Evolutionary conservation across 2,113 vertebrate species (phyloP).

Genomic region (Balaeniceps rex): DNA sequence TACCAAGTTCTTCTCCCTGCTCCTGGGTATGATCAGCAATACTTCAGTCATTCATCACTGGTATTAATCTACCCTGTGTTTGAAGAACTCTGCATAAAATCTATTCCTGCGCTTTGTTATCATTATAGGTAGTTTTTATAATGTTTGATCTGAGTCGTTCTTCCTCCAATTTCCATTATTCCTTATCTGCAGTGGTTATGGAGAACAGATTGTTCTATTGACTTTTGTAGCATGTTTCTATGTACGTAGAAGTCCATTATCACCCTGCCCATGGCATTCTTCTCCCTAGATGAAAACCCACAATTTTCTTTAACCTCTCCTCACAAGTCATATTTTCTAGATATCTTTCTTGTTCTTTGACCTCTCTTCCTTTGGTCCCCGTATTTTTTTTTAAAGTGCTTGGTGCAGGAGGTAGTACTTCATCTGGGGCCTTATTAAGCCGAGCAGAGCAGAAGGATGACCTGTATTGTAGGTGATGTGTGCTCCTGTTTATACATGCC

Average conservation of each 20-base stretch:
- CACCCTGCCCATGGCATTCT: not conserved
- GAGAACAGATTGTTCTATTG: not conserved
- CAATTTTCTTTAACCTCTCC: not conserved
- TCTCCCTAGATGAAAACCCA: not conserved
- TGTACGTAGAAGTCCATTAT: not conserved
- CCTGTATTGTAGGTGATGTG: not conserved
- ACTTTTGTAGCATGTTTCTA: not conserved
- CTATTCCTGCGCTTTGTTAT: not conserved
- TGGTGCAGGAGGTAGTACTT: not conserved
- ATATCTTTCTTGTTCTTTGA: not conserved
- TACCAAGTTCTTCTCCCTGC: not conserved
- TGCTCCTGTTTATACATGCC: not conserved
- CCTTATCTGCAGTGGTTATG: not conserved
- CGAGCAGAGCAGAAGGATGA: not conserved
- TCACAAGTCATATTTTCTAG: not conserved
- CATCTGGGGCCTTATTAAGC: not conserved
- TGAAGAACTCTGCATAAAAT: not conserved
- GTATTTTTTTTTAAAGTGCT: not conserved
- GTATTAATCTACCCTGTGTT: not conserved
- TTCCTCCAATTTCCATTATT: not conserved
- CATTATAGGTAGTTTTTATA: not conserved
- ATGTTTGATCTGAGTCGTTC: slow-evolving; percentile 8
- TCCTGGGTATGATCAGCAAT: not conserved
- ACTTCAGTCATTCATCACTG: not conserved
- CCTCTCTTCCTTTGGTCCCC: not conserved